Evolutionary conservation across 1,140 invertebrate genomes (phyloP), one percentile per base, ranked within the genome.

Genomic region (Coenobita brevimanus): DNA sequence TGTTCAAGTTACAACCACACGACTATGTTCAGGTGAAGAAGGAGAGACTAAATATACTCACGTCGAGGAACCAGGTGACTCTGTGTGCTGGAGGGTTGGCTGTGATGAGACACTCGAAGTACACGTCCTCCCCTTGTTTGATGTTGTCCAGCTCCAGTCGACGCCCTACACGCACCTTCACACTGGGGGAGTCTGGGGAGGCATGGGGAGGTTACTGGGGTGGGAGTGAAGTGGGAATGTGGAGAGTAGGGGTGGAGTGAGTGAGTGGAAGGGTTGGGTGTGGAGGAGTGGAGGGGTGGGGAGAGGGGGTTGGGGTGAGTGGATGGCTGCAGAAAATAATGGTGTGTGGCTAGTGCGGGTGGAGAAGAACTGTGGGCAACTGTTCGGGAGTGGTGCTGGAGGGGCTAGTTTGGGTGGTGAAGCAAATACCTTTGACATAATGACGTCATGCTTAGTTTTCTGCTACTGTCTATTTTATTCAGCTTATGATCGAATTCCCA

Each of bases 11-110:
- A n/a, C n/a, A n/a, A n/a, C n/a, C n/a, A n/a, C n/a, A n/a, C n/a
- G n/a, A n/a, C n/a, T n/a, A n/a, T n/a, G n/a, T n/a, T n/a, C n/a
- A n/a, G n/a, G n/a, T n/a, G n/a, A n/a, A n/a, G n/a, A n/a, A n/a
- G n/a, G n/a, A n/a, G n/a, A n/a, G n/a, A n/a, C n/a, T n/a, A n/a
- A 8, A 6, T 17, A 30, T 24, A 83, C 96, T 97, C 93, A 97
- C 97, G 92, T 97, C 97, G 93, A 98, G 97, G 91, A 96, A 96
- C 97, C 97, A 98, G 73, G 96, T 94, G 90, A 98, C 96, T 91
- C 96, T 95, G 41, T 82, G 62, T 10, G 83, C 62, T 3, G 94
- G 93, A 8, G 97, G 97, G 94, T 98, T 97, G 85, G 97, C 95
- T 91, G 95, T 94, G 86, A 97, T 95, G 92, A 96, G 95, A 93